Conservation (phyloP, 1,140 invertebrate genomes). For the Ips nitidus region DNA sequence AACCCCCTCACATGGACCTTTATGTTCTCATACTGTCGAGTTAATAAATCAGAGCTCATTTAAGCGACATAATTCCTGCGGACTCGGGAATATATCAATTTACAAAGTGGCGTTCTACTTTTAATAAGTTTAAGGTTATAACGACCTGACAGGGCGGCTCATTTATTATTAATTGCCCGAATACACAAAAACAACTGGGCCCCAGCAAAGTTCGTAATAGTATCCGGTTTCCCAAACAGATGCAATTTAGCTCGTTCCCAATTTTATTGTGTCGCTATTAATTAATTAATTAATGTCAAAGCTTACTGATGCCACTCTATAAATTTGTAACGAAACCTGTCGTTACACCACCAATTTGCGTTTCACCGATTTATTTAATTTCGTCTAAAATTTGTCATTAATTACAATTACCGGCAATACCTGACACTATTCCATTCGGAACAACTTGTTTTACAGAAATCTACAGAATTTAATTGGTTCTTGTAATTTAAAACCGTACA, state of each 20-base stretch:
- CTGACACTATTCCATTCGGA: no score
- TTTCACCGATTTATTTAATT: slow-evolving; percentile 15
- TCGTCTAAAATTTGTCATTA: slow-evolving; percentile 18
- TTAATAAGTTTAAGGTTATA: slow-evolving; percentile 35
- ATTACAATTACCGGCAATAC: not conserved
- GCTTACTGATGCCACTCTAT: slow-evolving; percentile 36
- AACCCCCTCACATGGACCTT: not conserved
- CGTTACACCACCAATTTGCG: slow-evolving; percentile 24
- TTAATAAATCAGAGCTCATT: not conserved
- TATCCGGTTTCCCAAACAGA: slow-evolving; percentile 28
- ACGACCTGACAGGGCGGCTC: slow-evolving; percentile 33
- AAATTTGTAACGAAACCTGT: slow-evolving; percentile 36
- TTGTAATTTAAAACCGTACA: no score
- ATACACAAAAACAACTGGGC: slow-evolving; percentile 36
- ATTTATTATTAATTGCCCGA: slow-evolving; percentile 36
- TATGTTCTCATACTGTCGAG: not conserved
- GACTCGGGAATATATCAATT: slow-evolving; percentile 21
- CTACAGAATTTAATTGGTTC: no score
- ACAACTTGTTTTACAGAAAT: no score
- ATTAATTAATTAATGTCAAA: slow-evolving; percentile 36
- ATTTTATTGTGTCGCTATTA: slow-evolving; percentile 36
- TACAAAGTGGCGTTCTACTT: slow-evolving; percentile 28
- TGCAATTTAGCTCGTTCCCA: slow-evolving; percentile 30
- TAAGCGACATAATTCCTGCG: not conserved
- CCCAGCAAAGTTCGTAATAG: slow-evolving; percentile 32